phyloP scores from a whole-genome alignment of 1,140 invertebrate species.

The Formica exsecta region DNA sequence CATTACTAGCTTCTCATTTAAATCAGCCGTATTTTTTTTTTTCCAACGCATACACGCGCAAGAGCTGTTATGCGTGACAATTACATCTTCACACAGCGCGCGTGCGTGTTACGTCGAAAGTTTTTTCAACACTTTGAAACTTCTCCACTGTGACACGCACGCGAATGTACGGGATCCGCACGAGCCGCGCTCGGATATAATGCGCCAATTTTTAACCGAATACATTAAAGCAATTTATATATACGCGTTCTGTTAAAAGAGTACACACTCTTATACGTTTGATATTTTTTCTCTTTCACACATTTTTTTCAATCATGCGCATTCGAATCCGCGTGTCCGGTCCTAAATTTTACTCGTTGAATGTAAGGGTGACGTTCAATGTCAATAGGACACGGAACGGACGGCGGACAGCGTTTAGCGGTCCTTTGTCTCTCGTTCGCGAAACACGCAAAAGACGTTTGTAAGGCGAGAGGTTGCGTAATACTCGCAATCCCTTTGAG shows the following conservation, averaged over 20 bases:
- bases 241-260: not conserved
- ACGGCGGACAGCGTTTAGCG: conserved; percentile 22
- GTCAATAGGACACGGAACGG: conserved; percentile 31
- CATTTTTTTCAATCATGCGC: not conserved
- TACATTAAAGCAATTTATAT: not conserved
- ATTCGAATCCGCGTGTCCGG: not conserved
- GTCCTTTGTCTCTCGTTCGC: conserved; percentile 44
- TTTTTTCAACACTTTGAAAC: conserved; percentile 65
- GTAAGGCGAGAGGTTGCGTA: conserved; percentile 57
- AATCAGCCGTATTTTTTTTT: not conserved
- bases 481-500: conserved; percentile 41
- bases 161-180: not conserved
- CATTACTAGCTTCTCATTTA: not conserved
- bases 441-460: conserved; percentile 30
- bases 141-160: conserved; percentile 41
- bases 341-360: not conserved
- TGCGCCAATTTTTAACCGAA: not conserved
- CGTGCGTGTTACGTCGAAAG: conserved; percentile 62
- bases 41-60: conserved; percentile 6
- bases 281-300: conserved; percentile 14
- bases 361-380: conserved; percentile 17
- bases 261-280: not conserved
- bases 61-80: conserved; percentile 60
- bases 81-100: conserved; percentile 36
- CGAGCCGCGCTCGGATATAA: not conserved